Evolutionary conservation across 2,888 invertebrate species (phyloP).

Genomic region (Mythimna ferrago): DNA sequence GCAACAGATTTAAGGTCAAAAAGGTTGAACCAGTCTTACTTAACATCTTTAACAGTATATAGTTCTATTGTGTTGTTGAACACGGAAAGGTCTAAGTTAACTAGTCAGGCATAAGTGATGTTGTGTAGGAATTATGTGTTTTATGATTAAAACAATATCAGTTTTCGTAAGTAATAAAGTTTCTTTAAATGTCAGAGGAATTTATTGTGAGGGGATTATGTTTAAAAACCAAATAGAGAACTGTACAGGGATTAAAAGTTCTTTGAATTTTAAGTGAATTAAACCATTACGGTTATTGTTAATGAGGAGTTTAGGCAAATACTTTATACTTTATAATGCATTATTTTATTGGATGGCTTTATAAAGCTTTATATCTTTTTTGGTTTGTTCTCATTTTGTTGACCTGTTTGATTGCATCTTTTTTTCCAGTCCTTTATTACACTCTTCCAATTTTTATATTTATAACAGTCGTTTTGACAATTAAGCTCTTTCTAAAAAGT

Average conservation of each 20-base stretch:
- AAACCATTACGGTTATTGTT: constrained; percentile 5
- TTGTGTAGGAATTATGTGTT: constrained; percentile 53
- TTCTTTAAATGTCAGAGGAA: constrained; percentile 40
- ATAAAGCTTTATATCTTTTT: background rate
- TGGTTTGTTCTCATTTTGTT: background rate
- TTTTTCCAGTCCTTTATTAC: background rate
- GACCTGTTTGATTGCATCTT: background rate
- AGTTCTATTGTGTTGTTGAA: constrained; percentile 35
- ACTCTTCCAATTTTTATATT: too few relatives aligned
- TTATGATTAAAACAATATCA: constrained; percentile 63
- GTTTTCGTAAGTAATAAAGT: constrained; percentile 53
- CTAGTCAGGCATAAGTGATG: constrained; percentile 33
- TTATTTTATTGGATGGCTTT: background rate
- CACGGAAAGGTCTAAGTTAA: constrained; percentile 20
- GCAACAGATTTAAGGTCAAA: constrained; percentile 62
- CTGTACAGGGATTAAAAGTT: constrained; percentile 16
- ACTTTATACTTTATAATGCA: background rate
- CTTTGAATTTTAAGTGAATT: constrained; percentile 21
- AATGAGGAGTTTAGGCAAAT: background rate
- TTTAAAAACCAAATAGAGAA: background rate
- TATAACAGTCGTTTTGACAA: too few relatives aligned
- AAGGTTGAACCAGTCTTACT: constrained; percentile 56
- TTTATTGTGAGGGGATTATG: constrained; percentile 41
- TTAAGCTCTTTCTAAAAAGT: background rate
- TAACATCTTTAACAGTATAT: constrained; percentile 12